Percentiles rank a stretch among this genome's conserved stretches.
These are phyloP conservation scores for Podilymbus podiceps DNA, from an alignment of 2,113 vertebrate genomes.

Conservation along the genomic window DNA sequence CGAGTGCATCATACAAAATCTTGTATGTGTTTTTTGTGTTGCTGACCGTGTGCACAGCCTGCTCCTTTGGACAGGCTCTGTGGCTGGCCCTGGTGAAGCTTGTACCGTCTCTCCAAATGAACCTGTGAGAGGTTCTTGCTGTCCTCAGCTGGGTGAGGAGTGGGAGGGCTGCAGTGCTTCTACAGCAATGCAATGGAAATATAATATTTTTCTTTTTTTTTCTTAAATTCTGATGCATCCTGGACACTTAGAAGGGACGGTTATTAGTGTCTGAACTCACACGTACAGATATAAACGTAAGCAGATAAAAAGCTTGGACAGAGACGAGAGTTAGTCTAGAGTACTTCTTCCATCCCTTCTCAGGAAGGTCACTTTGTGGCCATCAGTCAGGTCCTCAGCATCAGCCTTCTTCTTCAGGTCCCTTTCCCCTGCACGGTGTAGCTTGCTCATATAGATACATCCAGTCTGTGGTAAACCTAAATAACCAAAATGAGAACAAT, in stretches of 20 bases:
- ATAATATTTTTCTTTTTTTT: neutral
- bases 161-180: neutral
- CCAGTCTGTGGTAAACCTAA: neutral
- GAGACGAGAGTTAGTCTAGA: neutral
- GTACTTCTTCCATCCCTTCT: neutral
- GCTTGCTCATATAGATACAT: neutral
- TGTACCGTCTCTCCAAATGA: neutral
- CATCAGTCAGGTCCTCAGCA: neutral
- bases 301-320: neutral
- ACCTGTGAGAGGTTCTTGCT: fast-evolving
- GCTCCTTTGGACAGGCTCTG: neutral
- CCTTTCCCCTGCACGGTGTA: neutral
- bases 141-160: neutral
- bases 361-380: neutral
- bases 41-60: neutral
- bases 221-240: neutral
- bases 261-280: neutral
- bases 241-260: neutral
- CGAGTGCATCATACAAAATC: neutral
- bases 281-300: neutral
- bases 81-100: neutral
- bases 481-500: neutral
- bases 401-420: neutral
- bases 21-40: neutral
- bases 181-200: neutral